phyloP scores from a whole-genome alignment of 2,797 vertebrate genomes.

The Carduelis carduelis region DNA sequence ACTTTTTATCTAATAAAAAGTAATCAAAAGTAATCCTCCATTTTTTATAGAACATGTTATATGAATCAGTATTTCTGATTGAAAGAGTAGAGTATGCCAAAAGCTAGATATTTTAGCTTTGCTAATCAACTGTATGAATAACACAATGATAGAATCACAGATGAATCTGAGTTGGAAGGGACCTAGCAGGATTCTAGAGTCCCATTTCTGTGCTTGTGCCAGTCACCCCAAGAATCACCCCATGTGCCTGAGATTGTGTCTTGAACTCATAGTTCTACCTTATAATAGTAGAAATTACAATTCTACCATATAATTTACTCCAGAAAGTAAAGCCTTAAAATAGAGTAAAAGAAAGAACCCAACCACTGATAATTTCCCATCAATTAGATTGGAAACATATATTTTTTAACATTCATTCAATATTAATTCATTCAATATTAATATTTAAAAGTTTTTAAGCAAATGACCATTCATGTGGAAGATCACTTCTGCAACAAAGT shows the following conservation, averaged over 20 bases:
- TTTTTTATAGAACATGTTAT: background rate
- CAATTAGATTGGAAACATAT: background rate
- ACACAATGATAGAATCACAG: background rate
- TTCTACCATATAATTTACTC: background rate
- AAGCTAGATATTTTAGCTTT: background rate
- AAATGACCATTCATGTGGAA: background rate
- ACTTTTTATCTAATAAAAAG: background rate
- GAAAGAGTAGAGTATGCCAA: background rate
- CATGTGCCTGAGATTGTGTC: background rate
- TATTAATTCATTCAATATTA: background rate
- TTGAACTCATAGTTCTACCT: background rate
- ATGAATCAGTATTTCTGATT: background rate
- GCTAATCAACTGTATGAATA: background rate
- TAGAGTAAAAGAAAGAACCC: background rate
- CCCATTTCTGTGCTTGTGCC: background rate
- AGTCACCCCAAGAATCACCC: background rate
- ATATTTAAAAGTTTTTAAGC: background rate
- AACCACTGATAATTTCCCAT: background rate
- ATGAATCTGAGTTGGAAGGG: fast-evolving
- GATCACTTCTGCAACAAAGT: background rate
- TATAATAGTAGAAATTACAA: background rate
- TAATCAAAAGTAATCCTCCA: background rate
- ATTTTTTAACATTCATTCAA: background rate
- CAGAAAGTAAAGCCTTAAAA: background rate
- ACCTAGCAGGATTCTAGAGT: background rate